Conservation (phyloP, 2,113 vertebrate species). For the Charadrius vociferus region DNA sequence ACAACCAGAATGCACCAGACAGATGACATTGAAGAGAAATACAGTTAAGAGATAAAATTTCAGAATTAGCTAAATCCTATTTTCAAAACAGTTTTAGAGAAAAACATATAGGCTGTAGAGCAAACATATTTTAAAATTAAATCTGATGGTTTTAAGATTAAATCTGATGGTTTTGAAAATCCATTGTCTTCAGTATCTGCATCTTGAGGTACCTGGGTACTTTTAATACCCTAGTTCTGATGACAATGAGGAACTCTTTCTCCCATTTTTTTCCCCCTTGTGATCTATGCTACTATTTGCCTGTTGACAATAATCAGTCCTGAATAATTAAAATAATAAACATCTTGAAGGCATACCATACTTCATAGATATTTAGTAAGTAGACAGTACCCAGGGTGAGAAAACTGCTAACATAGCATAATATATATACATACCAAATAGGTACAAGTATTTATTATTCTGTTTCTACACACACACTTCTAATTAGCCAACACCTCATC, state of each 20-base stretch:
- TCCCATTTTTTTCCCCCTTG: neutral
- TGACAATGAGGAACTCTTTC: neutral
- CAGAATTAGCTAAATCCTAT: neutral
- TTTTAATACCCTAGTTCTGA: neutral
- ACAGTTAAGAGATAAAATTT: neutral
- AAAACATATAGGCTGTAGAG: neutral
- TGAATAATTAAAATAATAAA: neutral
- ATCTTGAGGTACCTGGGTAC: neutral
- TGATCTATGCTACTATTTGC: neutral
- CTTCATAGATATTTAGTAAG: neutral
- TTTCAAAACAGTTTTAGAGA: neutral
- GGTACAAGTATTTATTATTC: neutral
- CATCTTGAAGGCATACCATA: accelerated
- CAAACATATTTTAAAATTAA: neutral
- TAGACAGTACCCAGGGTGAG: accelerated
- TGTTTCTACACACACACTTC: neutral
- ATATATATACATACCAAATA: neutral
- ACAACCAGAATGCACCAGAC: neutral
- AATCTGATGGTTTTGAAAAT: neutral
- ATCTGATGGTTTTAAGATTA: neutral
- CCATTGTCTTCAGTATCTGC: accelerated
- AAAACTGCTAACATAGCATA: neutral
- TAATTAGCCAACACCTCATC: neutral
- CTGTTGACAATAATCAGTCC: neutral
- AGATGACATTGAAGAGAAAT: neutral